phyloP scores from a whole-genome alignment of 2,113 vertebrate species.

The Pelecanoides urinatrix region DNA sequence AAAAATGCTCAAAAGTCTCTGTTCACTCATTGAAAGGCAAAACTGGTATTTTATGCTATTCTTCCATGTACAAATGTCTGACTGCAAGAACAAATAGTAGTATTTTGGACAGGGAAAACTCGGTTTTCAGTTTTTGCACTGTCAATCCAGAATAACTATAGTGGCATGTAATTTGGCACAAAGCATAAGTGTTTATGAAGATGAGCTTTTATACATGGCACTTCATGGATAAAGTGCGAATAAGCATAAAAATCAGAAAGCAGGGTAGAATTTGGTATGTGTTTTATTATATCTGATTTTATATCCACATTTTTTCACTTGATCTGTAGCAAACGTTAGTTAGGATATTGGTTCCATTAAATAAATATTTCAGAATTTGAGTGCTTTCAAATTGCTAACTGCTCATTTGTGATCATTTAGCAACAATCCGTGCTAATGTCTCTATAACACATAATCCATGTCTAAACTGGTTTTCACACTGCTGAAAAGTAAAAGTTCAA shows the following conservation, averaged over 20 bases:
- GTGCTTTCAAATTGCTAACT: background rate
- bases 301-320: background rate
- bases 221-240: background rate
- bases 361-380: background rate
- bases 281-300: background rate
- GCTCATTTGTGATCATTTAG: constrained; percentile 1
- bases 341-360: constrained; percentile 5
- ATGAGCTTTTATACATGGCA: background rate
- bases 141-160: background rate
- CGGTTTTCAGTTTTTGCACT: background rate
- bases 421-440: background rate
- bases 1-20: background rate
- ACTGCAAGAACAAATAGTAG: background rate
- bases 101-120: background rate
- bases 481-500: background rate
- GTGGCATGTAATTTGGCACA: fast-evolving
- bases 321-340: background rate
- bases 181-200: background rate
- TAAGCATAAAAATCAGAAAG: background rate
- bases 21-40: background rate
- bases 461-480: background rate
- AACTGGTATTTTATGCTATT: background rate
- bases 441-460: background rate
- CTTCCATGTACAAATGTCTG: background rate
- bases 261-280: background rate